Evolutionary conservation across 2,113 vertebrate species (phyloP).

Genomic region (Upupa epops): DNA sequence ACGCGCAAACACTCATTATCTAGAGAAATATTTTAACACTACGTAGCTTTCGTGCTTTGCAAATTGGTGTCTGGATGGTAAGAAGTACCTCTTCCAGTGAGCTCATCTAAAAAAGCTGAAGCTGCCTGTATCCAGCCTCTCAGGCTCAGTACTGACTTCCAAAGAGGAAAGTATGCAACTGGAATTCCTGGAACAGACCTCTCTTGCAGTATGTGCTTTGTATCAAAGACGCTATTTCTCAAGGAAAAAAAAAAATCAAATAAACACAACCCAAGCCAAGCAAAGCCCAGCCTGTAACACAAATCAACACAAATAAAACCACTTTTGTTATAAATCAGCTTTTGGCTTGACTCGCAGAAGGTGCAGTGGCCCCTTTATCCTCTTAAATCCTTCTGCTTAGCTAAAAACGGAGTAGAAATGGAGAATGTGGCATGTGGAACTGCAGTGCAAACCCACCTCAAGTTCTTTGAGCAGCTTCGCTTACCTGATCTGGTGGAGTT

Average conservation of each 20-base stretch:
- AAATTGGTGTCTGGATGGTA: not conserved
- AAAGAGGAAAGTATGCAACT: slow-evolving; percentile 14
- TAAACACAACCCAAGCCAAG: not conserved
- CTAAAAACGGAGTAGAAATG: not conserved
- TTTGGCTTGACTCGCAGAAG: slow-evolving; percentile 35
- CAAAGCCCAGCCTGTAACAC: not conserved
- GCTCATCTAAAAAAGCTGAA: not conserved
- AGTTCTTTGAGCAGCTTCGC: not conserved
- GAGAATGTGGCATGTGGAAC: not conserved
- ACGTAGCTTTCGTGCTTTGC: not conserved
- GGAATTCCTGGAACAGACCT: slow-evolving; percentile 33
- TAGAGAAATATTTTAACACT: slow-evolving; percentile 21
- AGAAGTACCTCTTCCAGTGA: slow-evolving; percentile 15
- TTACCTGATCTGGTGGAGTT: too few species aligned
- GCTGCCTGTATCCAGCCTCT: not conserved
- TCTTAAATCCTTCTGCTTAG: not conserved
- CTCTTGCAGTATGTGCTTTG: not conserved
- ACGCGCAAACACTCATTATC: not conserved
- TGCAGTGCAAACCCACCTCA: rapidly evolving
- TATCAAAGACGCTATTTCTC: not conserved
- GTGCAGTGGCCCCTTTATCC: not conserved
- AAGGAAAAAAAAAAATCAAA: not conserved
- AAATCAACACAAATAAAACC: not conserved
- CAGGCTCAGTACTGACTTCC: not conserved
- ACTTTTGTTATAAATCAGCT: not conserved